Evolutionary conservation across 2,888 invertebrate species (phyloP), one percentile per base, ranked within the genome.

Genomic region (Mythimna pallens): DNA sequence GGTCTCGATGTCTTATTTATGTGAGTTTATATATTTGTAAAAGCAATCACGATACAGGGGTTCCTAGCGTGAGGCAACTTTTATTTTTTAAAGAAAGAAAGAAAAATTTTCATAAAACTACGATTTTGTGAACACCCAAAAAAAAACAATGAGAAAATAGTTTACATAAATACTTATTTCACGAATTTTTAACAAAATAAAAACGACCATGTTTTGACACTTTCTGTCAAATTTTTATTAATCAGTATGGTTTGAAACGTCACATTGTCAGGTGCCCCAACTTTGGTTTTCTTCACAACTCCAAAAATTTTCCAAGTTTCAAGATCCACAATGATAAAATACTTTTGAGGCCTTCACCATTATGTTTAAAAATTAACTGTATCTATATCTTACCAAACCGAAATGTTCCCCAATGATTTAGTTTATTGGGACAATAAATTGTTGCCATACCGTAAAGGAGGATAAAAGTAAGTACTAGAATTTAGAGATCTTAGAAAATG

Each of bases 171-270:
- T 43, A 74, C 75, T 75, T 55, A 66, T 77, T 78, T 17, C 30
- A 34, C 8, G 12, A 57, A 43, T 12, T 50, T 25, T 8, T 10
- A 10, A 7, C 14, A 4, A 9, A 52, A 65, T 70, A 50, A 47
- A 58, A 61, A 52, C 1, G 2, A 25, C 9, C 6, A 10, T 17
- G 25, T 64, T 64, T 59, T 83, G 83, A 70, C 59, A 61, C 10
- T 12, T 0, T 5, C 20, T 67, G 83, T 80, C 78, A 81, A 54
- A 12, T 58, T 70, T 63, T 25, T 47, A 70, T 30, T 71, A 85
- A 84, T 86, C 89, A 86, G 73, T 88, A 84, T 87, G 90, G 89
- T 70, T 78, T 86, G 8, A 76, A 83, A 75, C 59, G 68, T 70
- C 62, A 78, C 73, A 68, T 70, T 55, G 17, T 62, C 58, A 17